Base-by-base conservation (phyloP, 2,888 invertebrate genomes). In the Atethmia centrago region DNA sequence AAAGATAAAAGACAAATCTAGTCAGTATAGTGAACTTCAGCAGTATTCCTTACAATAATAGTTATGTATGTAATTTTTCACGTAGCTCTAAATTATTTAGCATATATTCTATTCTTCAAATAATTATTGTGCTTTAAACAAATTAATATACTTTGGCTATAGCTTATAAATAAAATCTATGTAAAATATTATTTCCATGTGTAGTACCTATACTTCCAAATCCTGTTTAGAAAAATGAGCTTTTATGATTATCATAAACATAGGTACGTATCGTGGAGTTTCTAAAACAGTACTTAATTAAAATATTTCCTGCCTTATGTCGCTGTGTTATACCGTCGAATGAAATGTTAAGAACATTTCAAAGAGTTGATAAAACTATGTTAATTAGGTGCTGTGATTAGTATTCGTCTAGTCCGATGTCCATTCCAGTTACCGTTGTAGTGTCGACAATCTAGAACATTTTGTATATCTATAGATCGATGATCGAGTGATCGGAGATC, bases 321-420 rank as follows among this genome's bases (percentile, higher is more conserved):
- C 80, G 88, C 89, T 93, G 91, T 93, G 91, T 89, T 91, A 91
- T 83, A 86, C 90, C 92, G 91, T 93, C 91, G 90, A 82, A 82
- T 79, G 90, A 89, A 92, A 91, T 95, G 95, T 95, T 95, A 75
- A 86, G 80, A 94, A 95, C 94, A 92, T 95, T 95, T 93, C 89
- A 71, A 88, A 87, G 87, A 86, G 83, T 86, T 83, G 73, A 83
- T 77, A 81, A 84, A 80, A 82, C 80, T 83, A 82, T 84, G 81
- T 88, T 88, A 87, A 86, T 88, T 92, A 92, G 90, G 91, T 91
- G 93, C 94, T 95, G 95, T 95, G 94, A 95, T 93, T 88, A 91
- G 87, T 83, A 74, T 90, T 89, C 87, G 91, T 92, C 93, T 95
- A 94, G 94, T 94, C 92, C 90, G 86, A 88, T 87, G 87, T 91